Base-by-base conservation (phyloP, 2,113 vertebrate genomes). In the Regulus satrapa region DNA sequence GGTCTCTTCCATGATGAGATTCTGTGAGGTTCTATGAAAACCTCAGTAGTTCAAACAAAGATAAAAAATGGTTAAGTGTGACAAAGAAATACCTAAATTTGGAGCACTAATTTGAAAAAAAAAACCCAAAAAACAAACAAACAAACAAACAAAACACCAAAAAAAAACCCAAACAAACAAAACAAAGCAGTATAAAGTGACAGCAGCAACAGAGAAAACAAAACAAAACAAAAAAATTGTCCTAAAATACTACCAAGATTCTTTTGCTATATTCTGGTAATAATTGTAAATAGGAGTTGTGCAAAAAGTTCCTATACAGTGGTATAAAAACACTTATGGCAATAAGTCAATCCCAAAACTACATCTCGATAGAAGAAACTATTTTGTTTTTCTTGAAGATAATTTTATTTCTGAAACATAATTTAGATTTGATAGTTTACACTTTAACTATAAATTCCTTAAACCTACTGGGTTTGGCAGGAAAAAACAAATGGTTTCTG, bases 201-300 rank as follows among this genome's bases (percentile, higher is more conserved):
- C 15, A 54, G n/a, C 11, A 61, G 2, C 29, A 74, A 45, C 13
- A 36, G 2, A 40, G 41, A 52, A 85, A 43, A 10, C 0, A 0
- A 59, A 51, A 40, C 38, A 52, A 85, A 43, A 10, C 0, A 0
- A 59, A 51, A 69, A 63, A 18, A 34, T 0, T 4, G 4, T 38
- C 7, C 12, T 20, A 14, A 52, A 82, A 75, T 40, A 15, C 14
- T 46, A 5, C 5, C 21, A 86, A 32, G 31, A 18, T 25, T 41
- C 1, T 69, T 78, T 34, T 71, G 4, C 9, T 32, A 1, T 46
- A 55, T 89, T 63, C 31, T 64, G 5, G 4, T 34, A 48, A 6
- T 14, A 56, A 58, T 4, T 79, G 3, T 69, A 18, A 69, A 36
- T 40, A 63, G 3, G 6, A 59, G 2, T 40, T 2, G 0, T 7